Evolutionary conservation across 1,140 invertebrate genomes (phyloP), one percentile per base, ranked within the genome.

Genomic region (Subanguina moxae): DNA sequence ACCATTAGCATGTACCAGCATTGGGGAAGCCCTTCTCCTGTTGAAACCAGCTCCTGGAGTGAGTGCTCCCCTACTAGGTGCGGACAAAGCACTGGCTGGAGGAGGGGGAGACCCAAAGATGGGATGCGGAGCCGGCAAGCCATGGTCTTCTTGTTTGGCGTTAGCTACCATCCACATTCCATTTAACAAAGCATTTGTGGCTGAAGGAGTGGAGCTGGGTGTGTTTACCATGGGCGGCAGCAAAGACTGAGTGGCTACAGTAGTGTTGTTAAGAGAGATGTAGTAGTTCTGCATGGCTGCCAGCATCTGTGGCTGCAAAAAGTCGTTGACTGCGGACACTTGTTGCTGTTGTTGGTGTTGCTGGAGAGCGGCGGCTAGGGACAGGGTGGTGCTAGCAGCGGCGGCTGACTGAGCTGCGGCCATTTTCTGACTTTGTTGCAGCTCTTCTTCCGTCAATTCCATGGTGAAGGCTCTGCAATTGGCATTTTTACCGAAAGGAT

Each of bases 221-320:
- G 32, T 38, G 32, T 38, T 38, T 11, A 38, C 32, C 32, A 38
- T 38, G 3, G 32, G 32, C 11, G 48, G n/a, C 48, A 52, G 23
- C 17, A 19, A 8, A 8, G 3, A 7, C 15, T 21, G 48, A 21
- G 48, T 52, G 17, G 48, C 45, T 65, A 71, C 46, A 58, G 71
- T 3, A 62, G 27, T 25, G 21, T 64, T 64, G 71, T 38, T 27
- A 28, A 67, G 56, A 45, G 69, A 73, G 28, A 77, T 75, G 71
- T 81, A 81, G 64, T 81, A 81, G 27, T 82, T 68, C 45, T 78
- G 76, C 66, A 81, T 80, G 5, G 80, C 74, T 38, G 76, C 62
- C 19, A 82, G 57, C 27, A 80, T 66, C n/a, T 74, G 63, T 15
- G 80, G 80, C 48, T 81, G 80, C 43, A 79, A 65, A 45, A 78